Evolutionary conservation across 2,113 vertebrate genomes (phyloP), one percentile per base, ranked within the genome.

Genomic region (Anolis sagrei): DNA sequence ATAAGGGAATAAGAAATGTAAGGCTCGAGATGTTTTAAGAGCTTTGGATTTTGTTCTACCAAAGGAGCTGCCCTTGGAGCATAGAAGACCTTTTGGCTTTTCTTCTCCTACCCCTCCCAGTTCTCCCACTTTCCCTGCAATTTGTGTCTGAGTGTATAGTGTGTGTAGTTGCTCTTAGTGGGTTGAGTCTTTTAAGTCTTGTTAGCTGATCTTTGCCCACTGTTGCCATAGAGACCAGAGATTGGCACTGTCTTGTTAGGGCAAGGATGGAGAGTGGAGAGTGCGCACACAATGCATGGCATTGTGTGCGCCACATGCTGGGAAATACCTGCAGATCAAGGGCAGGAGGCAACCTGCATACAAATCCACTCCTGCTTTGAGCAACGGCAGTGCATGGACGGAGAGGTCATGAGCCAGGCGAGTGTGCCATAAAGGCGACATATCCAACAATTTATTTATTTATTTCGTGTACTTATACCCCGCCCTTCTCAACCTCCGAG

Each of bases 171-270:
- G 54, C 51, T 54, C 25, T 85, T 34, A 73, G 21, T 64, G 69
- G 58, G 84, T 58, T 75, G 68, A 86, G 44, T 64, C 69, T 72
- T 64, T 44, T 36, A 86, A 70, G 78, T 61, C 77, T 16, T 32
- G n/a, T 27, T 86, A 75, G 58, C 78, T 86, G 49, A 74, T 74
- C 70, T 86, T 75, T 75, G 70, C 78, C 78, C 36, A 70, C 27
- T 11, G 84, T 81, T 86, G 44, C 70, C 69, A 80, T 86, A 70
- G 84, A 66, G 77, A 86, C 77, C 70, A 48, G 32, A 66, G 78
- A 81, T 36, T 80, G 58, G 84, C 18, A 51, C 79, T 34, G 39
- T 74, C 54, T 54, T 36, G 69, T 61, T 54, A 54, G 44, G 19
- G 64, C n/a, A 58, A 18, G 39, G 21, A 32, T 32, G 23, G 69